Evolutionary conservation across 2,113 vertebrate species (phyloP).

Genomic region (Percina caprodes): DNA sequence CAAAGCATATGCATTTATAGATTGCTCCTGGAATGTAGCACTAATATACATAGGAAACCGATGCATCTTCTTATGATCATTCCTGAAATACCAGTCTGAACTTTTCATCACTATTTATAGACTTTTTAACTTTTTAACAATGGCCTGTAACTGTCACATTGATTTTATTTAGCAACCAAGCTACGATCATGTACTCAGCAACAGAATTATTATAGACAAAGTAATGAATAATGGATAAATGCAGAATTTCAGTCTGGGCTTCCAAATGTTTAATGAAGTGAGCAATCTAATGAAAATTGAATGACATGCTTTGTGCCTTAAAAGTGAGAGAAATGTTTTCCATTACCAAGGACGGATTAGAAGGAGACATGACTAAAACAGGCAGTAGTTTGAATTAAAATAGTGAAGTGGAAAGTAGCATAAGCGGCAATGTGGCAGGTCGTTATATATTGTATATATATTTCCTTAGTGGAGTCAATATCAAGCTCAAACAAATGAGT

Average conservation of each 20-base stretch:
- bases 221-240: conserved; percentile 55
- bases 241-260: conserved; percentile 48
- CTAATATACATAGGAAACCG: conserved; percentile 59
- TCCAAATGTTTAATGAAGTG: conserved; percentile 55
- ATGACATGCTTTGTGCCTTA: conserved; percentile 34
- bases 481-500: conserved; percentile 26
- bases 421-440: conserved; percentile 3
- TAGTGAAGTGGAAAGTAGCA: conserved; percentile 17
- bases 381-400: conserved; percentile 39
- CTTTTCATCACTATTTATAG: conserved; percentile 26
- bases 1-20: conserved; percentile 54
- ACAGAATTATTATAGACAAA: conserved; percentile 53
- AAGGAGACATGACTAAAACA: conserved; percentile 32
- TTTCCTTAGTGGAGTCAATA: conserved; percentile 36
- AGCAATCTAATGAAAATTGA: conserved; percentile 50
- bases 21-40: conserved; percentile 55
- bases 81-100: conserved; percentile 24
- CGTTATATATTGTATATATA: conserved; percentile 12
- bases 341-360: conserved; percentile 3
- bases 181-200: conserved; percentile 42
- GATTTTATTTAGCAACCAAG: conserved; percentile 63
- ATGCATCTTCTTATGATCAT: conserved; percentile 28
- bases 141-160: conserved; percentile 60
- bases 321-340: conserved; percentile 32
- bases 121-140: conserved; percentile 42